Percentiles rank a stretch among this genome's conserved stretches.
Evolutionary conservation across 1,140 invertebrate species (phyloP).

Genomic region (Nasonia vitripennis): DNA sequence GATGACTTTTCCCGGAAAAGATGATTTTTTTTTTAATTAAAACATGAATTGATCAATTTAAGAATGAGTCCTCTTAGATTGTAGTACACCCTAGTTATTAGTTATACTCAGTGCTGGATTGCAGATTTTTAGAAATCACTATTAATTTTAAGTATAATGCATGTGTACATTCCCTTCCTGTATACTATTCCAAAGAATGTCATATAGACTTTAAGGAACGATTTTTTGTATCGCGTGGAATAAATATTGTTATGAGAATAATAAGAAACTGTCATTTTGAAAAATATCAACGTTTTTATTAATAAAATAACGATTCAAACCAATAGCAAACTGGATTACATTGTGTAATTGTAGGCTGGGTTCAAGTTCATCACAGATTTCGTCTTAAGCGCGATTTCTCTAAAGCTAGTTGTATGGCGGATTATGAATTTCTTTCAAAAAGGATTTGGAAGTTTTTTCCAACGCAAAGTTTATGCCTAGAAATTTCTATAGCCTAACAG

Average conservation of each 20-base stretch:
- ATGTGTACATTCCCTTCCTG: constrained; percentile 11
- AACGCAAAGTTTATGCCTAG: neutral
- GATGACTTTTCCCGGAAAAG: neutral
- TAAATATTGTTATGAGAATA: constrained; percentile 34
- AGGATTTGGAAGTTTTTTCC: constrained; percentile 8
- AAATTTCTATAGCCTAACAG: constrained; percentile 3
- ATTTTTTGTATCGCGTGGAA: constrained; percentile 23
- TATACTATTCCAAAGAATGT: constrained; percentile 43
- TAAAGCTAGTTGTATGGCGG: constrained; percentile 50
- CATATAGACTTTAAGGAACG: constrained; percentile 20
- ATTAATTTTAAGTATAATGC: constrained; percentile 5
- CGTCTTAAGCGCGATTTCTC: constrained; percentile 54
- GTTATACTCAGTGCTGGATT: neutral
- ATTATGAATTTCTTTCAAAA: constrained; percentile 20
- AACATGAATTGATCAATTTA: too few relatives aligned
- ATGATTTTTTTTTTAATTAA: too few relatives aligned
- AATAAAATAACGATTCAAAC: constrained; percentile 71
- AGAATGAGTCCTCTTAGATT: neutral
- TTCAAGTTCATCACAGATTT: constrained; percentile 65
- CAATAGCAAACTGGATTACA: constrained; percentile 64
- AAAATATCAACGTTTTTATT: constrained; percentile 72
- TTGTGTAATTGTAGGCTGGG: constrained; percentile 60
- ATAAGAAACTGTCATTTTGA: constrained; percentile 54
- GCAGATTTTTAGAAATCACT: neutral
- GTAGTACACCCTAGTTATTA: neutral